Evolutionary conservation across 2,113 vertebrate species (phyloP), one percentile per base, ranked within the genome.

Genomic region (Crotophaga sulcirostris): DNA sequence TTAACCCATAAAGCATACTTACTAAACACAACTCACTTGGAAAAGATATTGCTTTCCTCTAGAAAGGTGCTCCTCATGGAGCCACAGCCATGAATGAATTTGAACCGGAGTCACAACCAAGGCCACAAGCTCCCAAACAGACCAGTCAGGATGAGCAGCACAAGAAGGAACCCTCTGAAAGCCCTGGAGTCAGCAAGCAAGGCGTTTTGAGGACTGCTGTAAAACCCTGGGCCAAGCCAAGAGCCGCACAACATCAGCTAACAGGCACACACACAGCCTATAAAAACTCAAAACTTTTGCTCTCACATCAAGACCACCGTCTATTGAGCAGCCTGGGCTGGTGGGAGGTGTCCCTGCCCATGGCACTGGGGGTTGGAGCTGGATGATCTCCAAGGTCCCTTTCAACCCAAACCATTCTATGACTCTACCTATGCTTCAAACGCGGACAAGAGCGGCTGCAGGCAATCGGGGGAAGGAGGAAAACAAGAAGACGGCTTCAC

Each of bases 401-500:
- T 42, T 13, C 13, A 42, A 42, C 40, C 40, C 40, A 42, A 10
- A 42, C 40, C 40, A 13, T 42, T 13, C 40, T 42, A 42, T 42
- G 40, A 42, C 40, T 42, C 40, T 51, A 4, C 26, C 42, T n/a
- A 51, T 4, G 5, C 14, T 13, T 47, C 44, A 47, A 36, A 60
- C 1, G 4, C 17, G 4, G 51, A 28, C 20, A 34, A 5, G 4
- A 38, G 13, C 10, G 3, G 14, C 2, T 28, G 29, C 7, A 5
- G 3, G 2, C 4, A n/a, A 64, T 0, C 17, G 13, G 6, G 1
- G 5, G 14, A 51, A 44, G 8, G 5, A 3, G 6, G 21, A 24
- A 36, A 47, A 2, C 6, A 25, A 25, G 20, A 16, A 1, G 45
- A 3, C 28, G 5, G 5, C 25, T 60, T 25, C 5, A 4, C 11